Evolutionary conservation across 2,113 vertebrate genomes (phyloP).

Genomic region (Loxodonta africana): DNA sequence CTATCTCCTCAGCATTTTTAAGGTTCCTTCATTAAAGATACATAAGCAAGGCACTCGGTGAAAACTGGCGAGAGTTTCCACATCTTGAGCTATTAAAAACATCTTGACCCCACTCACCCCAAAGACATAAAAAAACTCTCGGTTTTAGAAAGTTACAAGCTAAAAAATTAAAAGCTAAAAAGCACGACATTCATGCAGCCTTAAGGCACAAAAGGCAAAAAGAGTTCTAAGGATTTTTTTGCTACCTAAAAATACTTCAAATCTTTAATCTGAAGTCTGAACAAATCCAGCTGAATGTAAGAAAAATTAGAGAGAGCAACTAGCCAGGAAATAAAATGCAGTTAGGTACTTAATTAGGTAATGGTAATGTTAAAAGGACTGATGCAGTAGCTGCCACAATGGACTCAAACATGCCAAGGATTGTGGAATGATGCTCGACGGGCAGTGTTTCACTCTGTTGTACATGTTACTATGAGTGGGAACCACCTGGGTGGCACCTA

Average conservation of each 20-base stretch:
- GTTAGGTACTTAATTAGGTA: neutral
- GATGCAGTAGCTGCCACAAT: no score
- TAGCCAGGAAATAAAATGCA: neutral
- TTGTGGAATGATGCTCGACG: no score
- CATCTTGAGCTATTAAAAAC: slow-evolving; percentile 28
- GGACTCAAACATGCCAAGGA: no score
- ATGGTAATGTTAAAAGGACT: neutral
- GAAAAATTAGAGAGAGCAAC: neutral
- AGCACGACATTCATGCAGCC: neutral
- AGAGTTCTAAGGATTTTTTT: neutral
- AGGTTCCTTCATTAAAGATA: neutral
- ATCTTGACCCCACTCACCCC: neutral
- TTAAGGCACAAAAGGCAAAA: neutral
- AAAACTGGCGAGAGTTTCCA: neutral
- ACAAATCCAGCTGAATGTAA: slow-evolving; percentile 5
- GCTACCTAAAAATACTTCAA: neutral
- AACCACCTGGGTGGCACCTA: no score
- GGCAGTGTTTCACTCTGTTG: no score
- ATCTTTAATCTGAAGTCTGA: slow-evolving; percentile 30
- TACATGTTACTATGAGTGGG: no score
- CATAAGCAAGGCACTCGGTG: neutral
- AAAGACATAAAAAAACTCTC: slow-evolving; percentile 39
- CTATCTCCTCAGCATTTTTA: slow-evolving; percentile 24
- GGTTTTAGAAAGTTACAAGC: neutral
- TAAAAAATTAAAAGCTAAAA: slow-evolving; percentile 31